These are phyloP conservation scores for Oreochromis spilurus DNA, from an alignment of 2,113 vertebrate species.

Conservation along the genomic window DNA sequence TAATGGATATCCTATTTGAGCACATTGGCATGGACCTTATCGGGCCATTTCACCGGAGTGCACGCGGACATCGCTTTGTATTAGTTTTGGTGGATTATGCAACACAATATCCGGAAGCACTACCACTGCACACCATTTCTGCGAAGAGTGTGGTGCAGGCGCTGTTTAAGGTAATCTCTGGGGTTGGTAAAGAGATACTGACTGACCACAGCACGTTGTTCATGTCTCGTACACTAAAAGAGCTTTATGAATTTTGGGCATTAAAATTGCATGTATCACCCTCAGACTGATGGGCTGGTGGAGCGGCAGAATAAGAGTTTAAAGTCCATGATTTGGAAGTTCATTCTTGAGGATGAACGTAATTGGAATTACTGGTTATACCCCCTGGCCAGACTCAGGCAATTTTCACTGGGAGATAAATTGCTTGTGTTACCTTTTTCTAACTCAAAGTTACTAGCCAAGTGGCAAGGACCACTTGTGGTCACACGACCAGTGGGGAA, in stretches of 20 bases:
- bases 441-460: too few species aligned
- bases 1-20: not conserved
- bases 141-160: not conserved
- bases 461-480: too few species aligned
- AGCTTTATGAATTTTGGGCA: not conserved
- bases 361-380: too few species aligned
- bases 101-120: not conserved
- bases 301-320: not conserved
- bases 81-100: not conserved
- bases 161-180: not conserved
- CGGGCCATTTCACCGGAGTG: not conserved
- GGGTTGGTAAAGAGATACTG: not conserved
- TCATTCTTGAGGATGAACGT: too few species aligned
- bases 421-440: too few species aligned
- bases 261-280: not conserved
- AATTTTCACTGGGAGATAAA: too few species aligned
- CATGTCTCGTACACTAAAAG: not conserved
- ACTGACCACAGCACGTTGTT: not conserved
- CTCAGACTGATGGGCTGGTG: not conserved
- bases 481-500: too few species aligned
- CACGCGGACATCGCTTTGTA: not conserved
- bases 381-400: too few species aligned
- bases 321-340: too few species aligned
- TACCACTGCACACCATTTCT: not conserved
- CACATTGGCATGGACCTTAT: not conserved